Evolutionary conservation across 2,888 invertebrate species (phyloP), one percentile per base, ranked within the genome.

Genomic region (Coremacera marginata): DNA sequence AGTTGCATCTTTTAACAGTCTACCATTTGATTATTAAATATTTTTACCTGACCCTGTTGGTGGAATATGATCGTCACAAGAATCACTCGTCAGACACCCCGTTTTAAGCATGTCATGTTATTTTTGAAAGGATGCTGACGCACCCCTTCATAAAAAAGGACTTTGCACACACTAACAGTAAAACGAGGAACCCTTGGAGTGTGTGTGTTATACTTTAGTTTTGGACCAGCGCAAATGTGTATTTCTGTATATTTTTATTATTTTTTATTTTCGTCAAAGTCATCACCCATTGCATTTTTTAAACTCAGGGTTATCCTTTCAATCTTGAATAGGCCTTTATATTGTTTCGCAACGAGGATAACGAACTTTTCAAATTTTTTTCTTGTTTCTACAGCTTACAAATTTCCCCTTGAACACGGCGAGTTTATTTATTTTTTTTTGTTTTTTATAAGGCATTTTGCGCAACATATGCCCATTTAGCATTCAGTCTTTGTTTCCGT

Each of bases 211-310:
- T 63, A 31, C 11, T 70, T 70, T 37, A 37, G 27, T 52, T 52
- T 70, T 52, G 34, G 27, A 52, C 51, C 19, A 14, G 51, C 76
- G 49, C 52, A 62, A 76, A 76, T 68, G 22, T 11, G 51, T 11
- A n/a, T n/a, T n/a, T n/a, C n/a, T n/a, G n/a, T n/a, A n/a, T n/a
- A n/a, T 37, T 37, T 37, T 70, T 52, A 65, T 5, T 31, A 25
- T 62, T 70, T 62, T 27, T 70, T 70, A 70, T 76, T 74, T 76
- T 70, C 70, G 70, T 70, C 63, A 70, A 68, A 68, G 76, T 75
- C 76, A 76, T 76, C 76, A 76, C 76, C 76, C 76, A 76, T 62
- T 76, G 70, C 70, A 76, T 68, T 75, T 75, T 75, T 68, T 19
- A 55, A 75, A 49, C 34, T 31, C 44, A 22, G 73, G 73, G 51